Base-by-base conservation (phyloP, 2,888 invertebrate genomes). In the Ethmia dodecea region DNA sequence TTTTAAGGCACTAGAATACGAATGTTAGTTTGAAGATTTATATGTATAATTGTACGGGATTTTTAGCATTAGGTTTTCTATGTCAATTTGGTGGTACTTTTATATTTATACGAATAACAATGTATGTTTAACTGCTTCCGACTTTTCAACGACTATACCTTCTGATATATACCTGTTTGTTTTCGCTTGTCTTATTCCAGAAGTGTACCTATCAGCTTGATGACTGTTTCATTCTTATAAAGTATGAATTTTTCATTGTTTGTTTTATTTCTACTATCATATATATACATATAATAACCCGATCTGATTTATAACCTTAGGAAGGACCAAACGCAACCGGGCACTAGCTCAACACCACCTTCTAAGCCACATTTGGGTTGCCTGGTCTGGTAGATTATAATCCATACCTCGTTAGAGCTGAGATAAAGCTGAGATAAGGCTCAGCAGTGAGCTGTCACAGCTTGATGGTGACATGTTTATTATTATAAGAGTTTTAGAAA, bases 241-340 rank as follows among this genome's bases (percentile, higher is more conserved):
- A 75, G 72, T 76, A 71, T 67, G 75, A 65, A 66, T 74, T 65
- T 74, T 52, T 57, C 48, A 55, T 10, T 37, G n/a, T 13, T 28
- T 43, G 37, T 61, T 63, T 64, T 46, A 52, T 56, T 65, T 48
- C n/a, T n/a, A n/a, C n/a, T n/a, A n/a, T n/a, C n/a, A n/a, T n/a
- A n/a, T n/a, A n/a, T n/a, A n/a, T n/a, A n/a, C n/a, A n/a, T n/a
- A n/a, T n/a, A n/a, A n/a, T n/a, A n/a, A n/a, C n/a, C n/a, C n/a
- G n/a, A n/a, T n/a, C n/a, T n/a, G n/a, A n/a, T n/a, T n/a, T n/a
- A n/a, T n/a, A n/a, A n/a, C n/a, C n/a, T n/a, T n/a, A n/a, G n/a
- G n/a, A n/a, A n/a, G n/a, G n/a, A n/a, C n/a, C n/a, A n/a, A n/a
- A n/a, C n/a, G n/a, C n/a, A n/a, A n/a, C n/a, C n/a, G n/a, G n/a